These are phyloP conservation scores for Sweltsa coloradensis DNA, from an alignment of 1,140 invertebrate species.

Conservation along the genomic window DNA sequence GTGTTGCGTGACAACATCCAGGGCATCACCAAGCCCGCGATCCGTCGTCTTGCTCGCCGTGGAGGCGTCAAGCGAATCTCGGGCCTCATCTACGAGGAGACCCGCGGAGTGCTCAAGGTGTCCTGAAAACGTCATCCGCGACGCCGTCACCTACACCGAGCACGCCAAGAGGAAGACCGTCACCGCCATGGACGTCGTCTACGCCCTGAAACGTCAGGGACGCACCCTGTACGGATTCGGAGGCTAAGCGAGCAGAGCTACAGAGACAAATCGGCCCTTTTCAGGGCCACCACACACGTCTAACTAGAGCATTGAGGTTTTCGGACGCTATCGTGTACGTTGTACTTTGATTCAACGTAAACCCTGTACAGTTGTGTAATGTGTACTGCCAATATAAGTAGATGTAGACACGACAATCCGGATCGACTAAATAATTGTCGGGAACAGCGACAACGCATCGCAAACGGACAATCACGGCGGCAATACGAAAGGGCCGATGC, in stretches of 20 bases:
- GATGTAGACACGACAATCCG: no score
- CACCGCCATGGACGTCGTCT: slow-evolving; percentile 53
- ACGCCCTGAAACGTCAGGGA: slow-evolving; percentile 62
- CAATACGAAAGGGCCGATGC: no score
- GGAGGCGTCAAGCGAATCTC: slow-evolving; percentile 60
- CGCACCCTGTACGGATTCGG: slow-evolving; percentile 52
- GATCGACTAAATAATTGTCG: no score
- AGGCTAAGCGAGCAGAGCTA: slow-evolving; percentile 43
- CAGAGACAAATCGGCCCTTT: slow-evolving; percentile 22
- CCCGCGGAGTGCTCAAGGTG: slow-evolving; percentile 42
- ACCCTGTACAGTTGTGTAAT: no score
- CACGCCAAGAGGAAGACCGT: slow-evolving; percentile 51
- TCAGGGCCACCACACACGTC: not conserved
- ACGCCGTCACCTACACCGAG: slow-evolving; percentile 48
- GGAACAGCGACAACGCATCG: no score
- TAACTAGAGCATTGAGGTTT: no score
- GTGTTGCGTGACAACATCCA: slow-evolving; percentile 60
- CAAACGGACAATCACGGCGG: no score
- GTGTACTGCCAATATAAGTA: no score
- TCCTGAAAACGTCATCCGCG: slow-evolving; percentile 41
- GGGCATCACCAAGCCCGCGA: slow-evolving; percentile 56
- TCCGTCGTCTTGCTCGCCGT: slow-evolving; percentile 38
- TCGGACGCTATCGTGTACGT: no score
- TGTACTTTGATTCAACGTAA: no score
- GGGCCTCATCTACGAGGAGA: slow-evolving; percentile 61